phyloP scores from a whole-genome alignment of 2,888 invertebrate genomes.

The Mythimna ferrago region DNA sequence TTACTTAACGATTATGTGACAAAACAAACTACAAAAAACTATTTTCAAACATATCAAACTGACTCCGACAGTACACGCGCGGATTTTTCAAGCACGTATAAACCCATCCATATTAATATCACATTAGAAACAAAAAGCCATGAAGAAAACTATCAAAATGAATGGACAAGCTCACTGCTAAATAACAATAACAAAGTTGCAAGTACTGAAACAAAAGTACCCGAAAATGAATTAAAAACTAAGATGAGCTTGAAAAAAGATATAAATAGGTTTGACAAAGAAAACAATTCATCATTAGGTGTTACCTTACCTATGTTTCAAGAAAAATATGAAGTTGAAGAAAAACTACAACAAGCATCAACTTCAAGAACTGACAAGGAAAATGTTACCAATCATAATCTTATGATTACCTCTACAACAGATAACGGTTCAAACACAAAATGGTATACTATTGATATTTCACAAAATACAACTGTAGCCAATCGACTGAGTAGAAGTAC shows the following conservation, averaged over 20 bases:
- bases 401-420: background rate
- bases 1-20: constrained; percentile 58
- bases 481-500: background rate
- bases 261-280: background rate
- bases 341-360: background rate
- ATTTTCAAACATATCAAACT: background rate
- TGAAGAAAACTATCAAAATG: background rate
- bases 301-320: background rate
- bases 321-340: background rate
- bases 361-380: background rate
- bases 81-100: background rate
- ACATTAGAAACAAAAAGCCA: background rate
- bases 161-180: background rate
- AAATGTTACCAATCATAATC: background rate
- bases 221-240: background rate
- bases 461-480: constrained; percentile 6
- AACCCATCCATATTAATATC: background rate
- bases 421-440: background rate
- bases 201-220: background rate
- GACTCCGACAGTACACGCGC: background rate
- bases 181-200: background rate
- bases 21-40: constrained; percentile 57
- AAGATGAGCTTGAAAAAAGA: background rate
- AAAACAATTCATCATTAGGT: background rate
- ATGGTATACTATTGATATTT: background rate